phyloP scores from a whole-genome alignment of 2,888 invertebrate species.

The Rhagonycha fulva region DNA sequence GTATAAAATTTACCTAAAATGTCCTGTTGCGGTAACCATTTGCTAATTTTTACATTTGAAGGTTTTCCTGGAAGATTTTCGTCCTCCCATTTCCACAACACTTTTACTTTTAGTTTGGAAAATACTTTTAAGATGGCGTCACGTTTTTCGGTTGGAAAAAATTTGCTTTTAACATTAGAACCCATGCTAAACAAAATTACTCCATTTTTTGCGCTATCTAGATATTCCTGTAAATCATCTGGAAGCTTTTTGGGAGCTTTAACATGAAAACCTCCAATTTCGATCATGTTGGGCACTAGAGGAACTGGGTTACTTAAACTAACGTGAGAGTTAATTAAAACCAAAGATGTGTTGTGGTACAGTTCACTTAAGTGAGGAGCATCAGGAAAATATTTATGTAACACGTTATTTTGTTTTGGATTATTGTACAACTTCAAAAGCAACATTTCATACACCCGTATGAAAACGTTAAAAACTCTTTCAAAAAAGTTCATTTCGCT shows the following conservation, averaged over 20 bases:
- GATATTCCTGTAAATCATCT: constrained; percentile 41
- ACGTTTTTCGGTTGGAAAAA: constrained; percentile 39
- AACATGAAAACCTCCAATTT: constrained; percentile 35
- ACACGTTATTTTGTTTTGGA: constrained; percentile 27
- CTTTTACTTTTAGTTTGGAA: constrained; percentile 44
- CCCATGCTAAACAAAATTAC: constrained; percentile 51
- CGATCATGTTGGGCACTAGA: constrained; percentile 35
- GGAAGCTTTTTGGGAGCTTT: constrained; percentile 29
- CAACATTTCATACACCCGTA: not conserved
- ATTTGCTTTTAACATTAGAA: constrained; percentile 43
- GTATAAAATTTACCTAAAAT: constrained; percentile 17
- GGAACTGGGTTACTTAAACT: constrained; percentile 28
- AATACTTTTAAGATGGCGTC: constrained; percentile 44
- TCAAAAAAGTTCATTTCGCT: constrained; percentile 37
- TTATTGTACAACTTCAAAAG: constrained; percentile 4
- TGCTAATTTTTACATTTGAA: constrained; percentile 16
- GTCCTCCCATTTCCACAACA: constrained; percentile 51
- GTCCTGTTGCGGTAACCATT: constrained; percentile 27
- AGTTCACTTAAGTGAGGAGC: constrained; percentile 27
- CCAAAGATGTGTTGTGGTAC: constrained; percentile 32
- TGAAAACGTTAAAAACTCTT: constrained; percentile 33
- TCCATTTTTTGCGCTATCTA: constrained; percentile 46
- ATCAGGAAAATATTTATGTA: constrained; percentile 30
- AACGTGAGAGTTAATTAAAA: constrained; percentile 32
- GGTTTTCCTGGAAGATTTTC: constrained; percentile 8